phyloP scores from a whole-genome alignment of 2,888 invertebrate genomes.

The Acleris emargana region DNA sequence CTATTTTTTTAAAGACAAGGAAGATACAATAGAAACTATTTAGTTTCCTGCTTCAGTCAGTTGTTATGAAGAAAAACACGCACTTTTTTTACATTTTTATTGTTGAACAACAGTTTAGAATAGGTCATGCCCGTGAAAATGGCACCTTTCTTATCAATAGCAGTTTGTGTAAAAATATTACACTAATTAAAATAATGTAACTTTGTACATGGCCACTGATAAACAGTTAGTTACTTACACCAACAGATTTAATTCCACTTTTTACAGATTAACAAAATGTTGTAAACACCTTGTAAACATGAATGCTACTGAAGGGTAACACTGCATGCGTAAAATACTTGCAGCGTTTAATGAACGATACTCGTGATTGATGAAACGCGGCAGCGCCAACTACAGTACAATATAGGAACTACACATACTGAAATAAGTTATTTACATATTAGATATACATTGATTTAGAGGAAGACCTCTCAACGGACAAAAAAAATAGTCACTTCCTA shows the following conservation, averaged over 20 bases:
- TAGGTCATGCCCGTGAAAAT: slow-evolving; percentile 66
- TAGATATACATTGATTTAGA: slow-evolving; percentile 23
- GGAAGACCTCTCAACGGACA: slow-evolving; percentile 6
- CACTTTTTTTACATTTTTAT: slow-evolving; percentile 53
- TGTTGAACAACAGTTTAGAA: slow-evolving; percentile 73
- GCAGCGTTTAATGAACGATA: neutral
- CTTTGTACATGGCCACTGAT: slow-evolving; percentile 62
- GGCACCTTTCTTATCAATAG: slow-evolving; percentile 65
- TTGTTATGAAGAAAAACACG: slow-evolving; percentile 17
- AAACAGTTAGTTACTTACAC: slow-evolving; percentile 49
- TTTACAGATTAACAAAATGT: slow-evolving; percentile 54
- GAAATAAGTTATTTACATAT: slow-evolving; percentile 26
- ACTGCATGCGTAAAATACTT: slow-evolving; percentile 22
- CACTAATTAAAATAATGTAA: slow-evolving; percentile 55
- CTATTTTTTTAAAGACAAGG: too few species aligned
- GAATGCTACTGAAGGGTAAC: neutral
- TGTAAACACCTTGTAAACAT: slow-evolving; percentile 35
- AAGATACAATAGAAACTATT: too few species aligned
- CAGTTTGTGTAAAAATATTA: slow-evolving; percentile 70
- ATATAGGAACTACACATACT: slow-evolving; percentile 25
- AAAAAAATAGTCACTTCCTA: slow-evolving; percentile 1
- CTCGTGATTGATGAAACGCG: slow-evolving; percentile 10
- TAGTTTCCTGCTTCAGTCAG: too few species aligned
- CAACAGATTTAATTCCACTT: slow-evolving; percentile 44
- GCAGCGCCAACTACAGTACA: slow-evolving; percentile 4